These are phyloP conservation scores for Rhingia rostrata DNA, from an alignment of 2,888 invertebrate species.

Conservation along the genomic window DNA sequence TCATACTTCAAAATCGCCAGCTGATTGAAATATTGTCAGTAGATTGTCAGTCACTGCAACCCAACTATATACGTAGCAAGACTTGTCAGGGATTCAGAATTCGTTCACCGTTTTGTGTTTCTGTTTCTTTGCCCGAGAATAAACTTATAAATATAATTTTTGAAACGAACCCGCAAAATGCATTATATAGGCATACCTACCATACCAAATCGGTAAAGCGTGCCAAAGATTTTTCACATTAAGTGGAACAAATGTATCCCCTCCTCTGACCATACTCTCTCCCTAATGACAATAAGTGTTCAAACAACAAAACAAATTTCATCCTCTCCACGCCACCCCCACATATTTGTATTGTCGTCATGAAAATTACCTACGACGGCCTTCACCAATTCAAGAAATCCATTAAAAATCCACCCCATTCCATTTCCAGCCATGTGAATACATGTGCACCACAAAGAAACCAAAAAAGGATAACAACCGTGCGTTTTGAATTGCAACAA, in stretches of 20 bases:
- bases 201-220: slow-evolving; percentile 31
- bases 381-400: slow-evolving; percentile 39
- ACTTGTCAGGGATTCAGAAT: too few species aligned
- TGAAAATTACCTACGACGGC: slow-evolving; percentile 39
- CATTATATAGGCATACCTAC: neutral
- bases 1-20: too few species aligned
- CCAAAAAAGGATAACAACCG: slow-evolving; percentile 33
- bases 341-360: slow-evolving; percentile 44
- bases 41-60: too few species aligned
- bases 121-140: too few species aligned
- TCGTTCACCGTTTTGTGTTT: too few species aligned
- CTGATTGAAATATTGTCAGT: too few species aligned
- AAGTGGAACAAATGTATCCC: slow-evolving; percentile 60
- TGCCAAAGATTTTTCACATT: slow-evolving; percentile 48
- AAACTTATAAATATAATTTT: too few species aligned
- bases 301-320: slow-evolving; percentile 50
- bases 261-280: slow-evolving; percentile 24
- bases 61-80: too few species aligned
- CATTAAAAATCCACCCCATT: slow-evolving; percentile 50
- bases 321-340: slow-evolving; percentile 40
- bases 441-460: neutral
- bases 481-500: slow-evolving; percentile 67
- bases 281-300: slow-evolving; percentile 59
- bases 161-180: slow-evolving; percentile 14
- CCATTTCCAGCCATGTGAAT: neutral